Percentiles rank a stretch among this genome's conserved stretches.
phyloP scores from a whole-genome alignment of 2,113 vertebrate species.

The Phalacrocorax carbo region DNA sequence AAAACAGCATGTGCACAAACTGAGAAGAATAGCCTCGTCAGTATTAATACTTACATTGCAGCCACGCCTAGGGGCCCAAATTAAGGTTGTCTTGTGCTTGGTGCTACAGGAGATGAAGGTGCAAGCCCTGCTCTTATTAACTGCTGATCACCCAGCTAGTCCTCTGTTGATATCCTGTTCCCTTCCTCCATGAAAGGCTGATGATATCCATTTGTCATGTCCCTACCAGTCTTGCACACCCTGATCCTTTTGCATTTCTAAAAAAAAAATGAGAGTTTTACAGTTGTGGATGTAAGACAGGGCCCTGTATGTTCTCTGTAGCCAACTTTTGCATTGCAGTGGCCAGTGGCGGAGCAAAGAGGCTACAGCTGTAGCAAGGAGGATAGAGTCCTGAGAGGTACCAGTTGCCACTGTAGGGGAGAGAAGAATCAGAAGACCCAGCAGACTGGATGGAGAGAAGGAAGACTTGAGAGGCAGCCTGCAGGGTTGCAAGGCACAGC shows the following conservation, averaged over 20 bases:
- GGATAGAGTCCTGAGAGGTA: background rate
- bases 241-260: background rate
- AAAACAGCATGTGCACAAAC: background rate
- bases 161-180: background rate
- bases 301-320: background rate
- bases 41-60: background rate
- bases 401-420: background rate
- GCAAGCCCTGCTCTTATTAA: background rate
- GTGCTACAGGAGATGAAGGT: background rate
- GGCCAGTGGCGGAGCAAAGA: background rate
- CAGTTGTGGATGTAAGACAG: fast-evolving
- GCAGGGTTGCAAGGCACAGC: background rate
- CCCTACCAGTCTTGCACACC: background rate
- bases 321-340: background rate
- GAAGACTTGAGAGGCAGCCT: background rate
- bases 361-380: too few relatives aligned
- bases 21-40: background rate
- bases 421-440: background rate
- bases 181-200: background rate
- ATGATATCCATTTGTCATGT: background rate
- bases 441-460: background rate
- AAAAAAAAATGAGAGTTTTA: background rate
- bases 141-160: background rate
- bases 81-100: background rate
- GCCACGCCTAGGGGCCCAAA: background rate